Evolutionary conservation across 2,888 invertebrate genomes (phyloP).

Genomic region (Melanotus villosus): DNA sequence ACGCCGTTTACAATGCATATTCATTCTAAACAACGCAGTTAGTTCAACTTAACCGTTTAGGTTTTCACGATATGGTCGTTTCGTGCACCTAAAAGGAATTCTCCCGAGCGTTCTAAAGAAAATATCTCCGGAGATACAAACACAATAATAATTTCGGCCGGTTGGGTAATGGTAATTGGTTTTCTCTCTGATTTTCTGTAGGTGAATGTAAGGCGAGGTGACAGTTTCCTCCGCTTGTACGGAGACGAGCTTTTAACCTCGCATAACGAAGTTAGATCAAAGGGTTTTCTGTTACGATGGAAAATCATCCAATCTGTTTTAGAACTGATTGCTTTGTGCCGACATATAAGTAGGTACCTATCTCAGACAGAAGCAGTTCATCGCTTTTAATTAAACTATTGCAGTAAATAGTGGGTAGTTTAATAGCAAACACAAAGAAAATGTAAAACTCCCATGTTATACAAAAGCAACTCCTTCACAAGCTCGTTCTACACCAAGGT

Average conservation of each 20-base stretch:
- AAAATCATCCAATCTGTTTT: constrained; percentile 18
- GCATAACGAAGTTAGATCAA: constrained; percentile 15
- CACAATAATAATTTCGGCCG: not conserved
- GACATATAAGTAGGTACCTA: not conserved
- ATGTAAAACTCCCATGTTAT: constrained; percentile 15
- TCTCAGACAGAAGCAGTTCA: not conserved
- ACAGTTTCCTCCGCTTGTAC: not conserved
- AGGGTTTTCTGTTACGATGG: constrained; percentile 9
- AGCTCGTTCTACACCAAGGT: not conserved
- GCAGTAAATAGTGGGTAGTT: constrained; percentile 20
- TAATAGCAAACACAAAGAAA: constrained; percentile 34
- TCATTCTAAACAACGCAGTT: constrained; percentile 15
- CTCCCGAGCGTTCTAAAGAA: not conserved
- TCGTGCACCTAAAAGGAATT: not conserved
- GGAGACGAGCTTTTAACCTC: constrained; percentile 10
- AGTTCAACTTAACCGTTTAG: constrained; percentile 3
- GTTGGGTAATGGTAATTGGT: not conserved
- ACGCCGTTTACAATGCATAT: constrained; percentile 12
- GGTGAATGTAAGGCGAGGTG: constrained; percentile 5
- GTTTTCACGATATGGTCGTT: not conserved
- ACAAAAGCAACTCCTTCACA: constrained; percentile 17
- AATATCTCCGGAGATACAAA: not conserved
- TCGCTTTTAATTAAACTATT: constrained; percentile 32
- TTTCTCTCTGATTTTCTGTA: not conserved
- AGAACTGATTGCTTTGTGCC: constrained; percentile 11